A percentile compares a stretch with the other conserved stretches of the same genome.
Conservation (phyloP, 2,113 vertebrate species). For the Hassar affinis region DNA sequence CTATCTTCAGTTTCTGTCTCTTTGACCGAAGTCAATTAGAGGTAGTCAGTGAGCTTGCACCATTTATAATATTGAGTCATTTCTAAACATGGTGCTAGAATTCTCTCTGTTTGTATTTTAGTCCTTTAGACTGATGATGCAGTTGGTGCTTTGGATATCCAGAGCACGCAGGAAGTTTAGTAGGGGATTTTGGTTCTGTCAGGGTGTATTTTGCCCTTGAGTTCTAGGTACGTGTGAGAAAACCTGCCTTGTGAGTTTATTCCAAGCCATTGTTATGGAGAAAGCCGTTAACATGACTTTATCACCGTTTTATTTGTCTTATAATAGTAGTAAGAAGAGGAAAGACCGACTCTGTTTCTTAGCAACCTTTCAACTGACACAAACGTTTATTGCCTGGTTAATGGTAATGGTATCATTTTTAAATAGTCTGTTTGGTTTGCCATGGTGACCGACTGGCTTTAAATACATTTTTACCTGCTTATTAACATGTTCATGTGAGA, state of each 20-base stretch:
- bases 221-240: not conserved
- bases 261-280: not conserved
- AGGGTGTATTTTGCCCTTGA: not conserved
- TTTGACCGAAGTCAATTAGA: not conserved
- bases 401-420: not conserved
- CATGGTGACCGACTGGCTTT: conserved; percentile 31
- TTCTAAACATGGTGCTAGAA: not conserved
- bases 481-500: not conserved
- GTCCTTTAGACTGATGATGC: not conserved
- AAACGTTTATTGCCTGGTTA: not conserved
- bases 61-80: not conserved
- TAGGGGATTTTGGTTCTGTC: not conserved
- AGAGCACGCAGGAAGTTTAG: not conserved
- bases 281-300: not conserved
- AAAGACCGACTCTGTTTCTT: not conserved
- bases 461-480: conserved; percentile 16
- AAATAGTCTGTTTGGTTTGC: conserved; percentile 72
- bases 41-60: not conserved
- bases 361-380: conserved; percentile 5
- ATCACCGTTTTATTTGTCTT: not conserved
- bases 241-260: not conserved
- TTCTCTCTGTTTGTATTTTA: not conserved
- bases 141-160: not conserved
- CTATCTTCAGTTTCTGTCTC: not conserved
- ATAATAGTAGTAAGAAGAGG: not conserved